Evolutionary conservation across 2,888 invertebrate genomes (phyloP).

Genomic region (Coecobrya sp.): DNA sequence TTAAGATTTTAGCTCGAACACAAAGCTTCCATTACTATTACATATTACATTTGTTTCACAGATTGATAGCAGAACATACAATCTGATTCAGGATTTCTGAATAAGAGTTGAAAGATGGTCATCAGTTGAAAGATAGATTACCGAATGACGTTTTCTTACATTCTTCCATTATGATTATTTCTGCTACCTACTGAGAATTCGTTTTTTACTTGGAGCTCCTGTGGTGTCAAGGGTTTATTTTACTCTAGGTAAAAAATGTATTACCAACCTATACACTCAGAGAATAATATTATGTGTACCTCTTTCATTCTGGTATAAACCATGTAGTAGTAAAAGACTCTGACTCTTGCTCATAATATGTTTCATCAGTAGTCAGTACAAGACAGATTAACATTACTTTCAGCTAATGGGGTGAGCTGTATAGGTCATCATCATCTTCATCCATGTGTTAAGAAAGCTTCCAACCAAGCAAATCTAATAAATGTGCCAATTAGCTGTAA

Average conservation of each 20-base stretch:
- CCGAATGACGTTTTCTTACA: not conserved
- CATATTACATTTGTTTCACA: no score
- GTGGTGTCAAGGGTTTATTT: conserved; percentile 56
- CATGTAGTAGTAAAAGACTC: no score
- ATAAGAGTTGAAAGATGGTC: not conserved
- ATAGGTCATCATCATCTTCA: not conserved
- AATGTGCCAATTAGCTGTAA: conserved; percentile 61
- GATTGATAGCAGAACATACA: no score
- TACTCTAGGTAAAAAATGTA: not conserved
- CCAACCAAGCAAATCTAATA: conserved; percentile 83
- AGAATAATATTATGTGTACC: no score
- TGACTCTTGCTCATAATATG: no score
- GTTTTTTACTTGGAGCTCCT: conserved; percentile 26
- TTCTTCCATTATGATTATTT: not conserved
- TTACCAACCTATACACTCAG: not conserved
- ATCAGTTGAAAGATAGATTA: conserved; percentile 12
- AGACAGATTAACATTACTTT: no score
- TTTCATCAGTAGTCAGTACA: no score
- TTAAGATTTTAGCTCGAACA: no score
- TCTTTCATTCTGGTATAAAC: no score
- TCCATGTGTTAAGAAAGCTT: conserved; percentile 26
- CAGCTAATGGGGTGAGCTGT: no score
- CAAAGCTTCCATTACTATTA: no score
- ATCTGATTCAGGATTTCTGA: no score
- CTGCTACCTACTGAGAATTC: conserved; percentile 47